Evolutionary conservation across 2,888 invertebrate genomes (phyloP), one percentile per base, ranked within the genome.

Genomic region (Apodemia zela): DNA sequence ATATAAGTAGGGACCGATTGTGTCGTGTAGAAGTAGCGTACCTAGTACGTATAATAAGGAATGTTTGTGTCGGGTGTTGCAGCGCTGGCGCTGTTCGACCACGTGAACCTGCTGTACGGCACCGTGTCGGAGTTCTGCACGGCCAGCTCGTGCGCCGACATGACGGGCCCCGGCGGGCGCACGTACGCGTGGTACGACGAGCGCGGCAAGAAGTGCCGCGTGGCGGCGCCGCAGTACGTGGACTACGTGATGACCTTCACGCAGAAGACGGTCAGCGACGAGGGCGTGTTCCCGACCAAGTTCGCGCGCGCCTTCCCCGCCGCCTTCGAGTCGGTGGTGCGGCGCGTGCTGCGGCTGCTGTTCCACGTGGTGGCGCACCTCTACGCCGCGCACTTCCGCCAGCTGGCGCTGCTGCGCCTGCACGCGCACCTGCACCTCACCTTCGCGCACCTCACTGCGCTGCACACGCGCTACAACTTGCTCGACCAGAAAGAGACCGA

Each of bases 241-340:
- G 99, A 99, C 93, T 98, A 98, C 93, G 98, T 98, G 84, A 99
- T 99, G 98, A 98, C 98, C 71, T 98, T 96, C 93, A 98, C 97
- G 77, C 98, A 99, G 92, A 98, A 98, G 93, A 98, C 97, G 75
- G 96, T 99, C 92, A 97, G 97, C 89, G 98, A 99, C 91, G 99
- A 99, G 93, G 94, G 95, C 81, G 95, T 98, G 85, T 99, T 99
- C 94, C 99, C 99, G 88, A 99, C 99, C 83, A 99, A 99, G 94
- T 98, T 98, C 92, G 98, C 96, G 80, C 96, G 97, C 92, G 96
- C 97, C 93, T 99, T 99, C 93, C 98, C 99, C 70, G 94, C 95
- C 82, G 95, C 96, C 83, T 98, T 99, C 93, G 98, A 98, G 93
- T 95, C 95, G 82, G 97, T 97, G 91, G 98, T 98, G 84, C 96